Evolutionary conservation across 2,888 invertebrate genomes (phyloP), one percentile per base, ranked within the genome.

Genomic region (Oithona nana): DNA sequence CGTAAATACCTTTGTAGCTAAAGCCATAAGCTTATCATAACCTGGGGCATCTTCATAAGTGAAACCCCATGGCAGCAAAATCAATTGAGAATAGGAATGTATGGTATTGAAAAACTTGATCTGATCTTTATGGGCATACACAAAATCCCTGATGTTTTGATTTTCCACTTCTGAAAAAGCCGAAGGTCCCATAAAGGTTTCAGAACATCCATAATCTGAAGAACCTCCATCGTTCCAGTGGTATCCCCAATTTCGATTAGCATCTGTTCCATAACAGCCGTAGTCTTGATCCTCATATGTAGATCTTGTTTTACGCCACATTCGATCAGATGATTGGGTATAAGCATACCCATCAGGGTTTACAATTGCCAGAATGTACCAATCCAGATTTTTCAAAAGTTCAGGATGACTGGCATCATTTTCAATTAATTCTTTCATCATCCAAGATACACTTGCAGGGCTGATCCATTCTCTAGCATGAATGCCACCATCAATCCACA

Each of bases 91-190:
- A 66, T 73, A 75, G 8, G 73, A 71, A 66, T 75, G 75, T 30
- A 75, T 67, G 2, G 73, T 71, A 31, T 75, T 66, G 66, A 73
- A 75, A n/a, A 71, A 69, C 28, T 69, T 65, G 64, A 71, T 67
- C n/a, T 66, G 66, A 50, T 66, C 65, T 11, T 65, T 65, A 28
- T 67, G 63, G 1, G 64, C 28, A 6, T 66, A 31, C 59, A 74
- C 68, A 64, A 70, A 71, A 31, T 70, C 66, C 11, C 67, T 66
- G 26, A 73, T 65, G 64, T 69, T 67, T 48, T 66, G 66, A 0
- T 80, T 78, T 70, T 84, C 84, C 0, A 78, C 73, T 69, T 87
- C 86, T 0, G 86, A 86, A 70, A 84, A 84, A 0, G 84, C 77
- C 0, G 70, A 71, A 0, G 74, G 71, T 0, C 86, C 86, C 2